phyloP scores from a whole-genome alignment of 2,888 invertebrate species.

The Drosophila antonietae region DNA sequence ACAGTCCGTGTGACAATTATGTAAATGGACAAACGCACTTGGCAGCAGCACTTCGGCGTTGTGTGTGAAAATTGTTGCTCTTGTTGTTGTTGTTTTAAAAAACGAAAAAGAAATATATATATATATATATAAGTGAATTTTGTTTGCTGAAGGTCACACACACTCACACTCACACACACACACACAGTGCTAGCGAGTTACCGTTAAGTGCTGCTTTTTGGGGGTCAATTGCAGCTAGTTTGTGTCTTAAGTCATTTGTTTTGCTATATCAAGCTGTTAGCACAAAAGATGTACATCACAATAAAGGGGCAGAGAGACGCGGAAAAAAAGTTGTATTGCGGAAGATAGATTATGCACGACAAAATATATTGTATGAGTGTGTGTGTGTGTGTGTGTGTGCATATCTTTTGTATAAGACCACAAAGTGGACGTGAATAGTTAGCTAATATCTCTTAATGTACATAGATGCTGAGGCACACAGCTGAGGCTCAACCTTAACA shows the following conservation, averaged over 20 bases:
- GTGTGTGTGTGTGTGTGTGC: not conserved
- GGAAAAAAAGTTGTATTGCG: not conserved
- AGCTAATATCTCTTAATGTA: not conserved
- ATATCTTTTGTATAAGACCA: not conserved
- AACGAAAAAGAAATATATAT: conserved; percentile 5
- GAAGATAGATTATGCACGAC: not conserved
- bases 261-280: conserved; percentile 55
- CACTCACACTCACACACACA: conserved; percentile 11
- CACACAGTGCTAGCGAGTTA: conserved; percentile 32
- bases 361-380: not conserved
- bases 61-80: conserved; percentile 28
- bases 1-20: conserved; percentile 77
- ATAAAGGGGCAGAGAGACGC: conserved; percentile 2
- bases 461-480: not conserved
- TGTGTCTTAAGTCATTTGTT: conserved; percentile 74
- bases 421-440: not conserved
- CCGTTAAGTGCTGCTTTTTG: conserved; percentile 65
- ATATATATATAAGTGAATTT: conserved; percentile 63
- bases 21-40: conserved; percentile 73
- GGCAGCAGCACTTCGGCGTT: conserved; percentile 34
- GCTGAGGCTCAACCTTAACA: not conserved
- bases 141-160: conserved; percentile 64
- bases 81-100: conserved; percentile 1
- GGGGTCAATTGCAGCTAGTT: conserved; percentile 70
- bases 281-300: conserved; percentile 15